These are phyloP conservation scores for Poeciliopsis gracilis DNA, from an alignment of 2,797 vertebrate species.

Conservation along the genomic window DNA sequence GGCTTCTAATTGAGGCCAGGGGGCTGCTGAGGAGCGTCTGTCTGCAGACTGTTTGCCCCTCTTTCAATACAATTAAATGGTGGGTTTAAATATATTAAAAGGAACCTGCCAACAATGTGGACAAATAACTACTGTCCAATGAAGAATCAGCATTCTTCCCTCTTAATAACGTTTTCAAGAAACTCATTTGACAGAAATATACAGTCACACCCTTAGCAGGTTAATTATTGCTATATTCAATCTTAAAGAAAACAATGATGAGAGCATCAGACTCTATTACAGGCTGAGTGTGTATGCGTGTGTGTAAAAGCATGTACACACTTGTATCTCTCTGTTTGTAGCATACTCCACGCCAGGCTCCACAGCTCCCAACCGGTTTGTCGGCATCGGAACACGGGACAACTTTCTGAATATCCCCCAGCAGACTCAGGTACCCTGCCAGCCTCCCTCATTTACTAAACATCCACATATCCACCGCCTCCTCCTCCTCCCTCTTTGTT, in stretches of 20 bases:
- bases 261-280: conserved; percentile 56
- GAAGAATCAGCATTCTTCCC: conserved; percentile 49
- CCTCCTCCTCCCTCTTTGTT: conserved; percentile 42
- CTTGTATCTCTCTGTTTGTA: conserved; percentile 81
- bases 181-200: conserved; percentile 47
- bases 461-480: conserved; percentile 60
- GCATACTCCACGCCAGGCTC: conserved; percentile 97
- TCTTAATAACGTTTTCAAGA: conserved; percentile 37
- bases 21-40: conserved; percentile 70
- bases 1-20: conserved; percentile 54
- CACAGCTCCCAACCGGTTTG: conserved; percentile 98
- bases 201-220: conserved; percentile 25
- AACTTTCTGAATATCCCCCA: conserved; percentile 98
- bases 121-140: conserved; percentile 44
- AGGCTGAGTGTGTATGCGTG: conserved; percentile 72
- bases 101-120: conserved; percentile 43
- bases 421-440: conserved; percentile 91
- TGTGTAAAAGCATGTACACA: conserved; percentile 79
- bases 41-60: conserved; percentile 42
- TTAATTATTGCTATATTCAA: conserved; percentile 28
- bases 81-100: conserved; percentile 37
- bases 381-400: conserved; percentile 99
- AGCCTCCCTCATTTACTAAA: conserved; percentile 69
- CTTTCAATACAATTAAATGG: conserved; percentile 44
- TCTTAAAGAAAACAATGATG: conserved; percentile 28